phyloP scores from a whole-genome alignment of 2,113 vertebrate species.

The Cryptoleucopteryx plumbea region DNA sequence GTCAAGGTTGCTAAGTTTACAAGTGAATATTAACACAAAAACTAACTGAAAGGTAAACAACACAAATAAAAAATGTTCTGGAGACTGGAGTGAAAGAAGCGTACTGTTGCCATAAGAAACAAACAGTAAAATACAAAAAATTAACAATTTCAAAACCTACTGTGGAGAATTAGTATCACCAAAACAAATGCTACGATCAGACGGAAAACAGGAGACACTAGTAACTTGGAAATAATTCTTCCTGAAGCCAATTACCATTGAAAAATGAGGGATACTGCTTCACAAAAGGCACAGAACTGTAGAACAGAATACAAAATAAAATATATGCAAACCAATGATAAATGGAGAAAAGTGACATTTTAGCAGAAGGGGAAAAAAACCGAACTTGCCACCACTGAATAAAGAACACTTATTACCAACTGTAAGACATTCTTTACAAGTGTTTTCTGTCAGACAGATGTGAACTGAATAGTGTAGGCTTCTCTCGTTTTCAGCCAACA shows the following conservation, averaged over 20 bases:
- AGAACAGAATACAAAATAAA: background rate
- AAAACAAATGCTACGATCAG: background rate
- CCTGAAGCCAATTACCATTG: background rate
- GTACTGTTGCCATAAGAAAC: background rate
- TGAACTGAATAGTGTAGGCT: background rate
- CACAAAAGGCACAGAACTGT: background rate
- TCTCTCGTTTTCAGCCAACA: background rate
- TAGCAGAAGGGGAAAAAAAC: accelerated
- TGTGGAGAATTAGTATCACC: background rate
- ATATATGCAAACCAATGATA: background rate
- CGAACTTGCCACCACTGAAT: background rate
- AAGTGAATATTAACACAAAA: background rate
- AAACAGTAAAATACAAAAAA: background rate
- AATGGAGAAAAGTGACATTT: background rate
- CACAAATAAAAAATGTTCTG: background rate
- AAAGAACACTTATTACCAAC: background rate
- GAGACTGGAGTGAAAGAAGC: background rate
- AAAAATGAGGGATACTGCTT: background rate
- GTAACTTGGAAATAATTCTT: background rate
- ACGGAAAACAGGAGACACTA: background rate
- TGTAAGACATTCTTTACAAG: background rate
- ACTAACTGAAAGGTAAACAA: background rate
- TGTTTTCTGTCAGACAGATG: background rate
- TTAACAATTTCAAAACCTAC: background rate
- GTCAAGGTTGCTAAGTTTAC: background rate